These are phyloP conservation scores for Dasypolia templi DNA, from an alignment of 2,888 invertebrate genomes.

Conservation along the genomic window DNA sequence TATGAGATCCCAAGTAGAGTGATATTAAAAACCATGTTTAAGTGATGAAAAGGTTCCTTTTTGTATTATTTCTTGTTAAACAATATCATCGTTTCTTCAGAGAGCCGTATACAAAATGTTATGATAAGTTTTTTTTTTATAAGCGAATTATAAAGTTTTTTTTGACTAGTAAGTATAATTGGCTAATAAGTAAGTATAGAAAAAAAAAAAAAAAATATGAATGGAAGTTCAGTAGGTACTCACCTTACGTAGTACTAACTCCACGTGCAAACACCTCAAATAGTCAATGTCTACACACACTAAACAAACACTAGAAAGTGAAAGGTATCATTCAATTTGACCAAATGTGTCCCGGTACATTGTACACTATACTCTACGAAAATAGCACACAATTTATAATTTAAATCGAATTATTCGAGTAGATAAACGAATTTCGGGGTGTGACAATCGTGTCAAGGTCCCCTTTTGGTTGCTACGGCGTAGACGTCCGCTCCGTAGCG, in stretches of 20 bases:
- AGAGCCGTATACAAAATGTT: constrained; percentile 21
- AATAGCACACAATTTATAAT: constrained; percentile 61
- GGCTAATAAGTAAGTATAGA: no score
- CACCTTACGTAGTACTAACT: constrained; percentile 71
- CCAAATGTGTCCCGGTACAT: constrained; percentile 56
- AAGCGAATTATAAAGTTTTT: rapidly evolving
- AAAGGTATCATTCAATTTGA: constrained; percentile 53
- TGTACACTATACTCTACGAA: constrained; percentile 45
- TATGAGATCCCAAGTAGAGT: constrained; percentile 3
- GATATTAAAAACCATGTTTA: constrained; percentile 20
- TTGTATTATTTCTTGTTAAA: not conserved
- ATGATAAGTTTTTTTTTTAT: not conserved
- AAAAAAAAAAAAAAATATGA: constrained; percentile 16
- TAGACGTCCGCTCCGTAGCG: constrained; percentile 88
- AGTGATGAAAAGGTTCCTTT: not conserved
- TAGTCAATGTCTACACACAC: constrained; percentile 74
- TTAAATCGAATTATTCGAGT: constrained; percentile 61
- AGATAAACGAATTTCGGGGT: constrained; percentile 78
- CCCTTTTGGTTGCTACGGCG: constrained; percentile 77
- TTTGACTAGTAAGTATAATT: no score
- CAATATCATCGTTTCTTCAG: not conserved
- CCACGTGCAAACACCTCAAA: constrained; percentile 72
- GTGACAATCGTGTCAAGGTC: constrained; percentile 87
- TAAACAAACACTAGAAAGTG: constrained; percentile 72
- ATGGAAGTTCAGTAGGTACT: constrained; percentile 67